Evolutionary conservation across 2,113 vertebrate genomes (phyloP), one percentile per base, ranked within the genome.

Genomic region (Equus quagga): DNA sequence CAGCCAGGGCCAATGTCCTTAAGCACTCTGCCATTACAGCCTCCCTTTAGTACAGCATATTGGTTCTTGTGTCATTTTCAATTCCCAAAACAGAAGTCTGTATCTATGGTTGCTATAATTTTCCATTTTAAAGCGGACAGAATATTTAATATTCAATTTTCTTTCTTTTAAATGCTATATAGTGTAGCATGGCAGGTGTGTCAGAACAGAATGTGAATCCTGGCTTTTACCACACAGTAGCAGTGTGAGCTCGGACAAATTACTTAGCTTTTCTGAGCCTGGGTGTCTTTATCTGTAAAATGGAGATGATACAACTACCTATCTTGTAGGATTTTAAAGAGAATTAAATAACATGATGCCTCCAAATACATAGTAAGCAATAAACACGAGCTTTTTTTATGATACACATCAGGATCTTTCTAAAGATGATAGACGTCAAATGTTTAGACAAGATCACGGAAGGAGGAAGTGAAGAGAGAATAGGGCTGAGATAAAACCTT

Each of bases 191-290:
- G 49, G 49, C 19, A 67, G 36, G 13, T 73, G 31, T 94, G 28
- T 62, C 82, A 94, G 69, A 82, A 92, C 33, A 94, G 41, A 84
- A 94, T 58, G 87, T 90, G 64, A 87, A 94, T 92, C 49, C 51
- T 82, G 44, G 12, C 46, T 94, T 58, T 95, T 87, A 75, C 3
- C 24, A 93, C 3, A 18, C 15, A 70, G 41, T 70, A 87, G 69
- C 10, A 12, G 2, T 83, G 51, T 70, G 64, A 94, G 6, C n/a
- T 83, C 95, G 41, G 56, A 64, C 51, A 97, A 87, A 54, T 94
- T 94, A 76, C n/a, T 90, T 95, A 89, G 81, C 11, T 8, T 79
- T 33, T 90, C 46, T 80, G 36, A 87, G n/a, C n/a, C 13, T 73
- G 46, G 31, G 23, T 89, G 95, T 94, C 9, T 67, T 49, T 8